phyloP scores from a whole-genome alignment of 2,797 vertebrate genomes.

The Anabas testudineus region DNA sequence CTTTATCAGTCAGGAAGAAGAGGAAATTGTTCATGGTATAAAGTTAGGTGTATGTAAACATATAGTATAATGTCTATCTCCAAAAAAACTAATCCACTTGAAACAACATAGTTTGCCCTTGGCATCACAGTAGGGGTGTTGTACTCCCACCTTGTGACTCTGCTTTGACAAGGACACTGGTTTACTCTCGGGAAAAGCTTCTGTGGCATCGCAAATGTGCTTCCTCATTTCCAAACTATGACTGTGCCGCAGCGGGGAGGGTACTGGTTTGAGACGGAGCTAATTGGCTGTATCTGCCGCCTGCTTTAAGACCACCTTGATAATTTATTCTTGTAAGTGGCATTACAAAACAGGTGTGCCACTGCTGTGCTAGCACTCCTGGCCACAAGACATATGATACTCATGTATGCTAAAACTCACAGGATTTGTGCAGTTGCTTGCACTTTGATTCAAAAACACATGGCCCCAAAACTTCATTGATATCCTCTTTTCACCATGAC shows the following conservation, averaged over 20 bases:
- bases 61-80: neutral
- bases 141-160: slow-evolving; percentile 60
- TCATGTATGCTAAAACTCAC: slow-evolving; percentile 24
- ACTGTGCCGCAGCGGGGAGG: slow-evolving; percentile 27
- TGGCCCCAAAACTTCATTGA: slow-evolving; percentile 22
- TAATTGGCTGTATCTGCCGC: slow-evolving; percentile 52
- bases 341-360: slow-evolving; percentile 56
- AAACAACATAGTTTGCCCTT: slow-evolving; percentile 43
- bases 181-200: slow-evolving; percentile 47
- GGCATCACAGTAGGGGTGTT: slow-evolving; percentile 41
- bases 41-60: slow-evolving; percentile 3
- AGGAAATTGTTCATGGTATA: neutral
- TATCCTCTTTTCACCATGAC: slow-evolving; percentile 37
- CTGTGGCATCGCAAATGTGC: slow-evolving; percentile 40
- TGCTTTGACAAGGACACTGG: slow-evolving; percentile 58
- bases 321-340: slow-evolving; percentile 71
- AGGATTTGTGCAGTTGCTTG: slow-evolving; percentile 32
- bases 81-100: slow-evolving; percentile 27
- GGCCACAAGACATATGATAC: slow-evolving; percentile 49
- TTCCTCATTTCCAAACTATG: slow-evolving; percentile 43
- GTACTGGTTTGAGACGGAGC: slow-evolving; percentile 44
- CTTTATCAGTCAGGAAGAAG: neutral
- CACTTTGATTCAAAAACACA: slow-evolving; percentile 40
- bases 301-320: slow-evolving; percentile 38
- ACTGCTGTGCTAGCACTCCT: slow-evolving; percentile 33